phyloP scores from a whole-genome alignment of 2,797 vertebrate genomes.

The Chrysocyon brachyurus region DNA sequence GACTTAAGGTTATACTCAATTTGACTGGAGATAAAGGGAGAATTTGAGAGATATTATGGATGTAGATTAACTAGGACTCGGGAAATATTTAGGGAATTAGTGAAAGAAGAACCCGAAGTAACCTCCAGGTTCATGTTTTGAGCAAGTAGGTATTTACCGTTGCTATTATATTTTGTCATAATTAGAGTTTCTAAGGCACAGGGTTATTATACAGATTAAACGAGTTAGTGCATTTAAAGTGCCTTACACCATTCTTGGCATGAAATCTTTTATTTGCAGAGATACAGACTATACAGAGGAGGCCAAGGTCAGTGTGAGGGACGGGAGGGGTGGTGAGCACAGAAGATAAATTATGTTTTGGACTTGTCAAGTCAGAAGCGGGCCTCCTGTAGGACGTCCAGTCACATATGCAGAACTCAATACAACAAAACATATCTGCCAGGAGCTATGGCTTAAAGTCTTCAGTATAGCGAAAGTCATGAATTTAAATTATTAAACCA shows the following conservation, averaged over 20 bases:
- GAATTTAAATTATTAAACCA: neutral
- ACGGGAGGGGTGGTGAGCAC: neutral
- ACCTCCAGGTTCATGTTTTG: neutral
- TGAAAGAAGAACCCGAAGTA: neutral
- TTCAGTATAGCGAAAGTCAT: constrained; percentile 1
- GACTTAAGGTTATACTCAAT: neutral
- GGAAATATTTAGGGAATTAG: neutral
- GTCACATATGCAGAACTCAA: neutral
- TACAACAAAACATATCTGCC: neutral
- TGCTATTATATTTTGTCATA: neutral
- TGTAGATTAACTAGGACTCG: neutral
- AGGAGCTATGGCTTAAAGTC: neutral
- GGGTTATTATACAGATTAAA: neutral
- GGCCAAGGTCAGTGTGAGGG: neutral
- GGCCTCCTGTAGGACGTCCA: neutral
- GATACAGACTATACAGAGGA: neutral
- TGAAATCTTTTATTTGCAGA: neutral
- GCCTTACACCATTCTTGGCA: neutral
- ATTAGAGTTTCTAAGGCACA: neutral
- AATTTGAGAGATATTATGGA: neutral
- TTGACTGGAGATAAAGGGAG: neutral
- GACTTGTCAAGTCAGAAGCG: neutral
- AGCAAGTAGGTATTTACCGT: neutral
- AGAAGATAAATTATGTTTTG: neutral
- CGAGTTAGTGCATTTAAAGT: neutral